Evolutionary conservation across 2,888 invertebrate species (phyloP).

Genomic region (Agonopterix heracliana): DNA sequence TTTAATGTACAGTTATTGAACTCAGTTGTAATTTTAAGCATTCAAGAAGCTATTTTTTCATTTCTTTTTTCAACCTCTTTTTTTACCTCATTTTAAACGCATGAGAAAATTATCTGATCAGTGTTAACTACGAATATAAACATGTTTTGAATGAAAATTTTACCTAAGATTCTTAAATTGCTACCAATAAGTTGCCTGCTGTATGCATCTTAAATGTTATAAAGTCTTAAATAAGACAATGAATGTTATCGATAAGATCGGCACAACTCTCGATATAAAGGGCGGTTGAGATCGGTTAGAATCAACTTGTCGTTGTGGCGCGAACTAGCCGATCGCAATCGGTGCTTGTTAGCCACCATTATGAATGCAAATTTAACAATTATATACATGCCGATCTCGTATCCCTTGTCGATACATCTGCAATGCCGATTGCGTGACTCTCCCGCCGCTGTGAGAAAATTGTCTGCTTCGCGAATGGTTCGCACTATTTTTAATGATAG

Average conservation of each 20-base stretch:
- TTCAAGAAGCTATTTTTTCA: too few relatives aligned
- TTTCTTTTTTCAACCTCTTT: too few relatives aligned
- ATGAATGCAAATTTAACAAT: slow-evolving; percentile 68
- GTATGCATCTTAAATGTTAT: too few relatives aligned
- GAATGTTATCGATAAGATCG: background rate
- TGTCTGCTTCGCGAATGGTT: slow-evolving; percentile 28
- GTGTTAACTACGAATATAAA: too few relatives aligned
- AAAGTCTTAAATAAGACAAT: too few relatives aligned
- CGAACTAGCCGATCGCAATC: slow-evolving; percentile 63
- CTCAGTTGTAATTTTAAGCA: too few relatives aligned
- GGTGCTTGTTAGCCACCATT: slow-evolving; percentile 60
- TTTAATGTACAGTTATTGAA: too few relatives aligned
- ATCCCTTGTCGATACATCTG: slow-evolving; percentile 34
- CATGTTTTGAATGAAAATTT: too few relatives aligned
- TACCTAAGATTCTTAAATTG: too few relatives aligned
- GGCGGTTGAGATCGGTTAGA: slow-evolving; percentile 35
- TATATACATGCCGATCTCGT: slow-evolving; percentile 40
- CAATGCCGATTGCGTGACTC: slow-evolving; percentile 42
- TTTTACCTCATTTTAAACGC: too few relatives aligned
- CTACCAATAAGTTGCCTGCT: too few relatives aligned
- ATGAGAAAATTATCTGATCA: too few relatives aligned
- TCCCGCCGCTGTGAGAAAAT: slow-evolving; percentile 34
- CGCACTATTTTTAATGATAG: slow-evolving; percentile 26
- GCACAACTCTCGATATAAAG: slow-evolving; percentile 27
- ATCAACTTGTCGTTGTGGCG: slow-evolving; percentile 57